Evolutionary conservation across 2,888 invertebrate species (phyloP).

Genomic region (Herminia tarsipennalis): DNA sequence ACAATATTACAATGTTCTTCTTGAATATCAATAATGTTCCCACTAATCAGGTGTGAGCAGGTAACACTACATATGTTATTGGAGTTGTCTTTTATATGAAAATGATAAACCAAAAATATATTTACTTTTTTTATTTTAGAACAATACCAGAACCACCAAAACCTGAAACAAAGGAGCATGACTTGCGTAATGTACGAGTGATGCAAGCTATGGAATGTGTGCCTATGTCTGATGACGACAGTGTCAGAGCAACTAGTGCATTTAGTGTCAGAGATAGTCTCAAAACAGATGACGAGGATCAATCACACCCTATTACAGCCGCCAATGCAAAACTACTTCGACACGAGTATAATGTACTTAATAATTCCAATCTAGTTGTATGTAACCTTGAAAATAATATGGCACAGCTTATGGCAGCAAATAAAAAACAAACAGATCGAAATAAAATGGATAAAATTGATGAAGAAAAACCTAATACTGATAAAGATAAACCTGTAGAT

Average conservation of each 20-base stretch:
- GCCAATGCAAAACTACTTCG: constrained; percentile 76
- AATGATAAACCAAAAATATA: too few relatives aligned
- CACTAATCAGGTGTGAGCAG: too few relatives aligned
- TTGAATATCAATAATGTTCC: too few relatives aligned
- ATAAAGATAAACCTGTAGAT: constrained; percentile 52
- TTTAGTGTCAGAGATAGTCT: constrained; percentile 81
- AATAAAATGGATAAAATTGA: constrained; percentile 79
- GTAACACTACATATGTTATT: too few relatives aligned
- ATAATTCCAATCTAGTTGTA: constrained; percentile 79
- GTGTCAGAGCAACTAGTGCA: constrained; percentile 79
- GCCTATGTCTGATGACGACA: constrained; percentile 81
- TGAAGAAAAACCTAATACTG: constrained; percentile 67
- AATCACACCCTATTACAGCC: constrained; percentile 75
- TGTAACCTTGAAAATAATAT: constrained; percentile 81
- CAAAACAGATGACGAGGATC: constrained; percentile 82
- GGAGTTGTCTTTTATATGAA: too few relatives aligned
- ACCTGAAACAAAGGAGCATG: constrained; percentile 69
- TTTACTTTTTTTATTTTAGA: constrained; percentile 42
- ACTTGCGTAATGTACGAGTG: constrained; percentile 68
- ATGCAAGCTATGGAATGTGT: constrained; percentile 77
- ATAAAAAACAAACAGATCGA: constrained; percentile 67
- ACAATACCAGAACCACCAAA: constrained; percentile 59
- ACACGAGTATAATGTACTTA: constrained; percentile 80
- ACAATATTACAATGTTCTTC: too few relatives aligned
- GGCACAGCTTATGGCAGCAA: constrained; percentile 74